Base-by-base conservation (phyloP, 2,113 vertebrate species). In the Megaceryle maxima region DNA sequence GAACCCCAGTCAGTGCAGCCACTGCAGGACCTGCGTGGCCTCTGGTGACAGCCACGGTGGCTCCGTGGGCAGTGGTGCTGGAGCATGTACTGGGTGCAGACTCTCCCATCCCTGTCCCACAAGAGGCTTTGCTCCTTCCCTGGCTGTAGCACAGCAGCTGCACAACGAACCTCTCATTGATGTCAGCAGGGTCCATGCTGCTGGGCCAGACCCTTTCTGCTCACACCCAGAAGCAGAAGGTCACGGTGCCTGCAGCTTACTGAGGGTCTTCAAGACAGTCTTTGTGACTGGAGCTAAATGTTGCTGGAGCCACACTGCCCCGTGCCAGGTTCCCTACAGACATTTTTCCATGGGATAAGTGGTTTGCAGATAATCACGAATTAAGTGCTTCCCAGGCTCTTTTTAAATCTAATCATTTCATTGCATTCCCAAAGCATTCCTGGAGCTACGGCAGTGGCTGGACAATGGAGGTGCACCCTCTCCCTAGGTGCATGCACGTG, bases 81-180 rank as follows among this genome's bases (percentile, higher is more conserved):
- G 2, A 2, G 22, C 0, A 2, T 18, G 53, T 31, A 28, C 60
- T 1, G 4, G 44, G n/a, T 55, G 62, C 59, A 19, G 6, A 12
- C 16, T 39, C 43, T 29, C 41, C 63, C 77, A 10, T 22, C 9
- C 0, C 59, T 14, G 19, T 25, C 29, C 41, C 57, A 4, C 2
- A 0, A 3, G 14, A 20, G 43, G 43, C 37, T 92, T 77, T 59
- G 74, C 78, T 76, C 80, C 72, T 18, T 50, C 35, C 59, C 69
- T 1, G n/a, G 11, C 56, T 62, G 51, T 4, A 9, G 56, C 25
- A n/a, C 1, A 62, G 64, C 44, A 22, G 73, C 62, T 37, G 57
- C 1, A 0, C 4, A 1, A 8, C 0, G 2, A 67, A 20, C 35
- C 57, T 64, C 43, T 48, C 8, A 0, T 2, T 10, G 35, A 21